These are phyloP conservation scores for Apis mellifera DNA, from an alignment of 1,140 invertebrate species.

Conservation along the genomic window DNA sequence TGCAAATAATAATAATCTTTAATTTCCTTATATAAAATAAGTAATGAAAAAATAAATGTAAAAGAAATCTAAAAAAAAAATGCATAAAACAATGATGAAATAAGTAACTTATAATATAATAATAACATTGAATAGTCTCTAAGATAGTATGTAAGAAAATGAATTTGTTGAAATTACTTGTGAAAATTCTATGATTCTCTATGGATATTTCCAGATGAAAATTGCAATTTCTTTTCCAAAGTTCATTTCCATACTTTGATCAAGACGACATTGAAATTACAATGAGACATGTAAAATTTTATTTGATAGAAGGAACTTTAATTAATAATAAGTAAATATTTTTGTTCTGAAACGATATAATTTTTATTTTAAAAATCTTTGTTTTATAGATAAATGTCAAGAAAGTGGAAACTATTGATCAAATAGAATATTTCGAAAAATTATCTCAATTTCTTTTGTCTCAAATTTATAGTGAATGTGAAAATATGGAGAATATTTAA, in stretches of 20 bases:
- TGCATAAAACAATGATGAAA: background rate
- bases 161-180: slow-evolving; percentile 16
- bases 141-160: slow-evolving; percentile 5
- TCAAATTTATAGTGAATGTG: background rate
- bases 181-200: slow-evolving; percentile 10
- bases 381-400: too few relatives aligned
- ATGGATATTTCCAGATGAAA: background rate
- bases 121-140: background rate
- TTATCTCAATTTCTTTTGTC: background rate
- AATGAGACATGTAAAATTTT: background rate
- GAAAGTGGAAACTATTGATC: background rate
- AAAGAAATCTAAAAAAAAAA: background rate
- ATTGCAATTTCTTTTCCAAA: slow-evolving; percentile 9
- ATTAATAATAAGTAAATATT: too few relatives aligned
- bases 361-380: background rate
- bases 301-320: background rate
- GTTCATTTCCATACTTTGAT: background rate
- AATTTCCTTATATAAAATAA: background rate
- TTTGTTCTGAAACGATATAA: background rate
- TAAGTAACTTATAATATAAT: background rate
- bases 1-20: too few relatives aligned
- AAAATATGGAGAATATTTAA: background rate
- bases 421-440: background rate
- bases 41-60: background rate
- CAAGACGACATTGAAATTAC: background rate